phyloP scores from a whole-genome alignment of 2,113 vertebrate genomes.

The Zosterops japonicus region DNA sequence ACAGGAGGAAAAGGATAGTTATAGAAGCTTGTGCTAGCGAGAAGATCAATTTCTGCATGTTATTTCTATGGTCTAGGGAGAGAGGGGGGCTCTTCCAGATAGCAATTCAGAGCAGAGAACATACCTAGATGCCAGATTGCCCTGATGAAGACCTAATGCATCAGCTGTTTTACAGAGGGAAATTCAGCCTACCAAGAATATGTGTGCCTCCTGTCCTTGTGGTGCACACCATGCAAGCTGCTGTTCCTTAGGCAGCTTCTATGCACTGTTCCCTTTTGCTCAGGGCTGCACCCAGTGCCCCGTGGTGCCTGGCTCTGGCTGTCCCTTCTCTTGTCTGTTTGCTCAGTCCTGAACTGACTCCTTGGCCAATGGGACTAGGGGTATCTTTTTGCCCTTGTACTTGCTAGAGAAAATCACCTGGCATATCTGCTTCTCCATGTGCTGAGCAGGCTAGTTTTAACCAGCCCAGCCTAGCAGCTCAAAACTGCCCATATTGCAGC shows the following conservation, averaged over 20 bases:
- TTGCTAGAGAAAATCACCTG: not conserved
- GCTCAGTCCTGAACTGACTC: not conserved
- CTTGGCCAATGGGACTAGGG: not conserved
- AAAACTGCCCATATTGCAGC: not conserved
- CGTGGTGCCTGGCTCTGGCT: not conserved
- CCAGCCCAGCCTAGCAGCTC: not conserved
- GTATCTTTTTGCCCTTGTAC: not conserved
- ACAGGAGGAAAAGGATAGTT: not conserved
- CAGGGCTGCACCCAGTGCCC: not conserved
- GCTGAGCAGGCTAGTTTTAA: not conserved
- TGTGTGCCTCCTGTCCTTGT: not conserved
- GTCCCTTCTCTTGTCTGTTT: not conserved
- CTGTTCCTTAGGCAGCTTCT: not conserved
- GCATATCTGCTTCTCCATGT: not conserved
- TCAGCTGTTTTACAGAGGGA: not conserved
- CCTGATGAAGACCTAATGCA: not conserved
- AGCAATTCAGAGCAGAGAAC: not conserved
- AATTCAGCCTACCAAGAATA: not conserved
- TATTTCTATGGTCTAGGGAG: not conserved
- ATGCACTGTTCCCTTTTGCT: not conserved
- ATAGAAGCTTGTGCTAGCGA: not conserved
- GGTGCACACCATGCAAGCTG: not conserved
- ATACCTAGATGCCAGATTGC: not conserved
- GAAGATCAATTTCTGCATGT: not conserved
- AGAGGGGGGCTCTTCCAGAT: rapidly evolving